Base-by-base conservation (phyloP, 35 echinoderm and acorn worm genomes). In the Ophioderma brevispina region DNA sequence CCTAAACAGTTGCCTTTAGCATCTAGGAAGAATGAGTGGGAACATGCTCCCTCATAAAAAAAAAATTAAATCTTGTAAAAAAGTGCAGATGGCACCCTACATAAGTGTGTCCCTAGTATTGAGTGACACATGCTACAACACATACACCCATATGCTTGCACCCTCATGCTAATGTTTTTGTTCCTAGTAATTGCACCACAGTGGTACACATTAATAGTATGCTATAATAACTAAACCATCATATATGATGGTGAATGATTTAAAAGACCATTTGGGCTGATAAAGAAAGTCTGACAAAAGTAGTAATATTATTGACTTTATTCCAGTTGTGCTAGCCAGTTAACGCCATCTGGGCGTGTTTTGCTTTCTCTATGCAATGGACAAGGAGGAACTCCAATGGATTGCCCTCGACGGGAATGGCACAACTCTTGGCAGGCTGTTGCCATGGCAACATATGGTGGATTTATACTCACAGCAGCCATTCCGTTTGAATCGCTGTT, bases 391-490 rank as follows among this genome's bases (percentile, higher is more conserved):
- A 98, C 96, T 36, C 90, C 93, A 23, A 89, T 85, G 30, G 96
- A 98, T 81, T 50, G 49, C 64, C 96, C 96, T 31, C 96, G 95
- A 75, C 84, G 96, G 40, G 82, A 92, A 40, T 92, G 87, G 93
- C 28, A 75, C 33, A 92, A 98, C 79, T 95, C 92, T 0, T 98
- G 96, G 96, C 96, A 98, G 90, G 80, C 90, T 1, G 96, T 98
- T 49, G 79, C 90, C 87, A 98, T 98, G 96, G 96, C 96, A 90
- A 87, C 93, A 0, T 98, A 91, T 78, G 96, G 93, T 31, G 81
- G 75, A 40, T 85, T 98, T 41, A 95, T 98, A 42, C 37, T 98
- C 78, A 92, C 90, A 49, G 38, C 83, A 37, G 92, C 96, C 0
- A 34, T 55, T 28, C 33, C 55, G 3, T 98, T 98, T 84, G 43